phyloP scores from a whole-genome alignment of 2,888 invertebrate species.

The Limnephilus marmoratus region DNA sequence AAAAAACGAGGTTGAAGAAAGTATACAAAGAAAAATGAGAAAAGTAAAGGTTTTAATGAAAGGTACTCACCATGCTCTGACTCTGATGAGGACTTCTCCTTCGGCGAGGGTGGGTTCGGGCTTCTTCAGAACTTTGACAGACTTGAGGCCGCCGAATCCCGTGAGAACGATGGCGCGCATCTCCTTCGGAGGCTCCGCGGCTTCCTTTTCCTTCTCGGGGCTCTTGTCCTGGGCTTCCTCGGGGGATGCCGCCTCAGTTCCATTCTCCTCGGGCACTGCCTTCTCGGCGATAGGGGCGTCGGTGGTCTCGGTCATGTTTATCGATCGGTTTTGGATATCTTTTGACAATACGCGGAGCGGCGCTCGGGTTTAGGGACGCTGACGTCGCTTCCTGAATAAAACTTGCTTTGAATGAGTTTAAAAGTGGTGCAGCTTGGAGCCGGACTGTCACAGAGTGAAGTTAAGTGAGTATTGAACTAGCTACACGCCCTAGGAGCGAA shows the following conservation, averaged over 20 bases:
- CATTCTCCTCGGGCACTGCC: conserved; percentile 75
- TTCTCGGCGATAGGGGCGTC: conserved; percentile 74
- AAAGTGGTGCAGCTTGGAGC: conserved; percentile 1
- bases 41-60: background rate
- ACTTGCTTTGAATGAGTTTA: background rate
- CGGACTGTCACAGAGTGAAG: conserved; percentile 4
- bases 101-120: conserved; percentile 84
- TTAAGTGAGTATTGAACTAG: conserved; percentile 46
- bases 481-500: conserved; percentile 57
- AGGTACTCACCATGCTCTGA: conserved; percentile 89
- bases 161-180: conserved; percentile 91
- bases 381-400: conserved; percentile 16
- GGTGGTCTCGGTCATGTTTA: conserved; percentile 76
- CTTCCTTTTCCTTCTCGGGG: conserved; percentile 73
- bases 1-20: conserved; percentile 8
- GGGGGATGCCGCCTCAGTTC: conserved; percentile 73
- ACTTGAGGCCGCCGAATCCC: conserved; percentile 91
- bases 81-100: conserved; percentile 88
- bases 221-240: conserved; percentile 77
- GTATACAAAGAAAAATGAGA: background rate
- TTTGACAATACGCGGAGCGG: conserved; percentile 34
- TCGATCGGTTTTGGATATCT: conserved; percentile 47
- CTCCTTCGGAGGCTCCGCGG: conserved; percentile 84
- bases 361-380: conserved; percentile 21
- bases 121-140: conserved; percentile 89